Evolutionary conservation across 2,113 vertebrate species (phyloP).

Genomic region (Phyllopteryx taeniolatus): DNA sequence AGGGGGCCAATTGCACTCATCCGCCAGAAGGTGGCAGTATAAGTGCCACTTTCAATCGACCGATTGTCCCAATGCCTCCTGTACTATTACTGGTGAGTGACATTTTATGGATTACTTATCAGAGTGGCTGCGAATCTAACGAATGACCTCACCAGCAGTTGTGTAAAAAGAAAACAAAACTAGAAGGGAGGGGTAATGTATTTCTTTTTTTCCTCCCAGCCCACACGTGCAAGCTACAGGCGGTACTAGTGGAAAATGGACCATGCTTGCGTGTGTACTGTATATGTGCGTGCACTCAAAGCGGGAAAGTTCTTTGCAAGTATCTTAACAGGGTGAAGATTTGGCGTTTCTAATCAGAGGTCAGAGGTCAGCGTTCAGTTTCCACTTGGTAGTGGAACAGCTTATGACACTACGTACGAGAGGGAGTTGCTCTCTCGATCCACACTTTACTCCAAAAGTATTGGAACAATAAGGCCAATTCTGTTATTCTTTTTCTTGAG

Average conservation of each 20-base stretch:
- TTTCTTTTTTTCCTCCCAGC: neutral
- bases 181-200: neutral
- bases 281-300: neutral
- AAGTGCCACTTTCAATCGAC: too few relatives aligned
- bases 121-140: neutral
- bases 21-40: constrained; percentile 57
- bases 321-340: constrained; percentile 24
- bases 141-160: neutral
- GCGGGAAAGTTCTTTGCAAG: constrained; percentile 38
- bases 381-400: constrained; percentile 38
- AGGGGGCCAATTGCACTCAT: neutral
- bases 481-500: too few relatives aligned
- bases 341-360: constrained; percentile 22
- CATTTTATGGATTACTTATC: neutral
- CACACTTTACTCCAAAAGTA: neutral
- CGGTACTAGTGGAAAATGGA: neutral
- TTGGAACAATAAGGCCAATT: neutral
- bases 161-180: neutral
- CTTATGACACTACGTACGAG: neutral
- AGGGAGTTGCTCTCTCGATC: neutral
- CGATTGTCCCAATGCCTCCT: too few relatives aligned
- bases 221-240: neutral
- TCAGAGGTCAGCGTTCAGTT: constrained; percentile 11
- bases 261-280: neutral
- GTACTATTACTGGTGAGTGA: neutral